Evolutionary conservation across 2,113 vertebrate genomes (phyloP).

Genomic region (Eulemur macaco): DNA sequence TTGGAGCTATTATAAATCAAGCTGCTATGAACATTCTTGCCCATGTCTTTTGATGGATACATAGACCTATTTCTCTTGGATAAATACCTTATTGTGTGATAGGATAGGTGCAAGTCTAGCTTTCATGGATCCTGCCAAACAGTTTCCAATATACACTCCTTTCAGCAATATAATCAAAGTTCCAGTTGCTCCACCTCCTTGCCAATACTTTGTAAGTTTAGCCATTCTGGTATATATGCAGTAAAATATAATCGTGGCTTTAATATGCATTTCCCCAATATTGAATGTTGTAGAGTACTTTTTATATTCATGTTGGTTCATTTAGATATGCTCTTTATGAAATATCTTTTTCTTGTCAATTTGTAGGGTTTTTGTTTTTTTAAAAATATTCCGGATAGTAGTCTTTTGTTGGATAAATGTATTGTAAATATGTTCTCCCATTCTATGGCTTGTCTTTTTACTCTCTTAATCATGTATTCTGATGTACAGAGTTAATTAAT

Average conservation of each 20-base stretch:
- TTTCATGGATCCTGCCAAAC: not conserved
- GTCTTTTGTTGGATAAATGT: not conserved
- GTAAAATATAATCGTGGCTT: not conserved
- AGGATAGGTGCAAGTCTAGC: not conserved
- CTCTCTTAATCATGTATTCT: not conserved
- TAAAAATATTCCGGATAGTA: not conserved
- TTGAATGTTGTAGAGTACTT: not conserved
- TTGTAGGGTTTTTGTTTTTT: not conserved
- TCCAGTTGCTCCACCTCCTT: not conserved
- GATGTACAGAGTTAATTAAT: not conserved
- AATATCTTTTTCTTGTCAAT: not conserved
- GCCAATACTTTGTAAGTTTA: not conserved
- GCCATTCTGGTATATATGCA: not conserved
- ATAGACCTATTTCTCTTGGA: not conserved
- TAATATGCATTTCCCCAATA: not conserved
- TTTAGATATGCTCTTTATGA: not conserved
- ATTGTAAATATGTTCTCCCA: not conserved
- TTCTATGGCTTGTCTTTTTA: not conserved
- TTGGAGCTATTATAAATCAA: not conserved
- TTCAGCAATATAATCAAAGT: not conserved
- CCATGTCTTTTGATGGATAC: not conserved
- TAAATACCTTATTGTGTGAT: not conserved
- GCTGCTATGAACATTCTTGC: not conserved
- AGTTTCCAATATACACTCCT: not conserved
- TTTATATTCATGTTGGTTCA: not conserved